Percentiles rank a stretch among this genome's conserved stretches.
phyloP scores from a whole-genome alignment of 2,797 vertebrate species.

The Rhyacichthys aspro region DNA sequence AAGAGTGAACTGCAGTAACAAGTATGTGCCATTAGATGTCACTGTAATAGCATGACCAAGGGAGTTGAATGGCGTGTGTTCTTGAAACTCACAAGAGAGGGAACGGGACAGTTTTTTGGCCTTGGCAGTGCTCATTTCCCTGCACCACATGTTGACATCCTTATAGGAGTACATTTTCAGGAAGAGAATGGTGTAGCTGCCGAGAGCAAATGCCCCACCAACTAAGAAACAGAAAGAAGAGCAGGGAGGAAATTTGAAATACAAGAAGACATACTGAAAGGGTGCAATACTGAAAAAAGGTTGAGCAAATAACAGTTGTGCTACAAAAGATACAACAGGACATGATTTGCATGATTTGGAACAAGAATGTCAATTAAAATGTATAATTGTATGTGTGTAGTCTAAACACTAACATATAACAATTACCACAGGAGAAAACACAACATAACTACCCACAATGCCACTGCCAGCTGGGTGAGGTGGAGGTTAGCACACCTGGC shows the following conservation, averaged over 20 bases:
- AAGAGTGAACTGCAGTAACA: slow-evolving; percentile 24
- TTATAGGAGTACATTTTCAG: slow-evolving; percentile 92
- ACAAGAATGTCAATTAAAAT: too few relatives aligned
- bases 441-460: slow-evolving; percentile 26
- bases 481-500: slow-evolving; percentile 69
- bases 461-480: slow-evolving; percentile 46
- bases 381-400: too few relatives aligned
- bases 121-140: slow-evolving; percentile 76
- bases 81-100: slow-evolving; percentile 82
- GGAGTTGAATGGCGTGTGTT: background rate
- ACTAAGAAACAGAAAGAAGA: slow-evolving; percentile 69
- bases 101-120: slow-evolving; percentile 75
- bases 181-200: slow-evolving; percentile 85
- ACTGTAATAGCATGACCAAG: slow-evolving; percentile 39
- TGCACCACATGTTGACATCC: slow-evolving; percentile 90
- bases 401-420: too few relatives aligned
- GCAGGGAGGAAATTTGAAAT: slow-evolving; percentile 5
- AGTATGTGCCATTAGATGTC: slow-evolving; percentile 59
- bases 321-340: too few relatives aligned
- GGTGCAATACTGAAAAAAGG: too few relatives aligned
- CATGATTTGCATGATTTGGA: too few relatives aligned
- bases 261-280: background rate
- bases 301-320: too few relatives aligned
- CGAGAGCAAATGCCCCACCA: slow-evolving; percentile 80
- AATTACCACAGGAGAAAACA: slow-evolving; percentile 18